Base-by-base conservation (phyloP, 2,113 vertebrate species). In the Verasper variegatus region DNA sequence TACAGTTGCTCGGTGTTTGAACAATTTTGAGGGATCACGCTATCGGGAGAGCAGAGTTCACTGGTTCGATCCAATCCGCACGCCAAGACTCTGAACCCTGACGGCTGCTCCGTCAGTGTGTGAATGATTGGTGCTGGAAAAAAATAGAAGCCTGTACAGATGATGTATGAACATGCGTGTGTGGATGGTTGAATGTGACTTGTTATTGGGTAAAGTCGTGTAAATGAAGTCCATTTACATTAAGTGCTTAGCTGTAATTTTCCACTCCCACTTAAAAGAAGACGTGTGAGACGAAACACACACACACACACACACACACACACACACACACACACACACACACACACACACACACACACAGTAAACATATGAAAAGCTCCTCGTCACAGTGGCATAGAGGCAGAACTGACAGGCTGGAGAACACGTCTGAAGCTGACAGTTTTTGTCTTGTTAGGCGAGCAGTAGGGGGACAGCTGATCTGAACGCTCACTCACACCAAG, bases 321-420 rank as follows among this genome's bases (percentile, higher is more conserved):
- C 17, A 14, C 20, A 4, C 18, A 15, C 45, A 47, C 45, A 47
- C 42, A 31, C 6, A 18, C 15, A 27, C 56, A 58, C 14, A 8
- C 24, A 18, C 15, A 13, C 10, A 40, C 18, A 7, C 57, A 56
- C 8, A 56, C 54, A 24, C 2, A 21, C 3, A 5, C 18, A 57
- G 47, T 58, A 27, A 15, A 54, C 63, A 75, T 52, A 61, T 79
- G 26, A 77, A 63, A 71, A 26, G 9, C 55, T 27, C 2, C 63
- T 52, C 70, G 60, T 83, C 75, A 78, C 42, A 79, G 49, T 51
- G 47, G 62, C 40, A 40, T 0, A 31, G 71, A 82, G 54, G 75
- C 88, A 85, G 71, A 86, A 84, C 86, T 68, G 86, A 88, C 80
- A 84, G 80, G 26, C 56, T 63, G 58, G 6, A n/a, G 51, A 54